Evolutionary conservation across 2,113 vertebrate genomes (phyloP).

Genomic region (Mus pahari): DNA sequence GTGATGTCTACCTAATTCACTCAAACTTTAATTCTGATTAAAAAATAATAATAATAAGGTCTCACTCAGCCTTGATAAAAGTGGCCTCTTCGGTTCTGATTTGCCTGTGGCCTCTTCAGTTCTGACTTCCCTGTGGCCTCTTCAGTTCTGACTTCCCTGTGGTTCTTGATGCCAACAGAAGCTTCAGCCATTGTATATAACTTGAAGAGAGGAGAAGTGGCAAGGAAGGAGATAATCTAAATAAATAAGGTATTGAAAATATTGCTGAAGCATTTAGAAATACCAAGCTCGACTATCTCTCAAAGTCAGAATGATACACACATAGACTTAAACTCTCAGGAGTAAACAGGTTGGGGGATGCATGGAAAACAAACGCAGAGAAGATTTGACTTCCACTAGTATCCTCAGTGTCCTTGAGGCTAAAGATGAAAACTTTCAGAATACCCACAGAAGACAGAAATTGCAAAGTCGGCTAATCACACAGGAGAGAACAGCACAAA

Average conservation of each 20-base stretch:
- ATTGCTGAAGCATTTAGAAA: neutral
- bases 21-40: conserved; percentile 3
- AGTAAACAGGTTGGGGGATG: neutral
- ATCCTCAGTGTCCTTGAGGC: conserved; percentile 4
- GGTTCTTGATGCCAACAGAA: neutral
- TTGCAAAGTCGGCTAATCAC: neutral
- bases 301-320: neutral
- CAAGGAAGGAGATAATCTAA: neutral
- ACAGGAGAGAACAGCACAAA: neutral
- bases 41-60: neutral
- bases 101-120: neutral
- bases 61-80: no score
- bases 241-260: neutral
- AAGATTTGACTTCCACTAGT: neutral
- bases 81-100: neutral
- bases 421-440: conserved; percentile 15
- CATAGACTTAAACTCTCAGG: neutral
- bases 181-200: neutral
- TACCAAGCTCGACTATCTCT: conserved; percentile 4
- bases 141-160: neutral
- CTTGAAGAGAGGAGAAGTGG: neutral
- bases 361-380: neutral
- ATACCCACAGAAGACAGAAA: conserved; percentile 29
- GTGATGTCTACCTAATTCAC: neutral
- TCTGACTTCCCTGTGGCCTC: neutral